Evolutionary conservation across 2,113 vertebrate genomes (phyloP).

Genomic region (Fregata magnificens): DNA sequence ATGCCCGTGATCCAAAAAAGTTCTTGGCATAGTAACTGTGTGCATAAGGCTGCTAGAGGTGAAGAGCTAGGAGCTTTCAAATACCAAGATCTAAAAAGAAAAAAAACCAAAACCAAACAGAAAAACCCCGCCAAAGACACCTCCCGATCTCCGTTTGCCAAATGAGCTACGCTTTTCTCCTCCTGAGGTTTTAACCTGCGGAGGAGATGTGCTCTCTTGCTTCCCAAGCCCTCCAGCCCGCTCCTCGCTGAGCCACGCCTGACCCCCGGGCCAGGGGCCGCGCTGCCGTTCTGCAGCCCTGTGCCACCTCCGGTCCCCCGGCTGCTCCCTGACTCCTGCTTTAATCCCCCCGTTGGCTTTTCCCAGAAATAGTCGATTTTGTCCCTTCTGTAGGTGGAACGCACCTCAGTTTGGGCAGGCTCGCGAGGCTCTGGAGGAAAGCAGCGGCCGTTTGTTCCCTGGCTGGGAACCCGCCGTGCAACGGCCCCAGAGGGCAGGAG

Average conservation of each 20-base stretch:
- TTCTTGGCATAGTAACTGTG: not conserved
- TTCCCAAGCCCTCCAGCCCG: not conserved
- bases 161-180: not conserved
- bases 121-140: not conserved
- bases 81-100: not conserved
- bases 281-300: rapidly evolving
- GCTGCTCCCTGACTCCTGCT: not conserved
- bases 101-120: not conserved
- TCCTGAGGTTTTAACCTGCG: not conserved
- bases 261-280: not conserved
- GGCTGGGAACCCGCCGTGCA: not conserved
- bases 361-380: not conserved
- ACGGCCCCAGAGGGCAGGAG: not conserved
- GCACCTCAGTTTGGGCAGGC: rapidly evolving
- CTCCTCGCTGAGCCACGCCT: not conserved
- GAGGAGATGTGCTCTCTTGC: not conserved
- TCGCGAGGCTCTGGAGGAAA: not conserved
- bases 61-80: conserved; percentile 3
- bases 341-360: rapidly evolving
- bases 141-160: not conserved
- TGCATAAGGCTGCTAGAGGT: not conserved
- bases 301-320: not conserved
- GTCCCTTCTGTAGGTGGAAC: not conserved
- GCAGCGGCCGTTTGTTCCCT: rapidly evolving
- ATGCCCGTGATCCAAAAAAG: not conserved